Evolutionary conservation across 2,113 vertebrate species (phyloP).

Genomic region (Mungos mungo): DNA sequence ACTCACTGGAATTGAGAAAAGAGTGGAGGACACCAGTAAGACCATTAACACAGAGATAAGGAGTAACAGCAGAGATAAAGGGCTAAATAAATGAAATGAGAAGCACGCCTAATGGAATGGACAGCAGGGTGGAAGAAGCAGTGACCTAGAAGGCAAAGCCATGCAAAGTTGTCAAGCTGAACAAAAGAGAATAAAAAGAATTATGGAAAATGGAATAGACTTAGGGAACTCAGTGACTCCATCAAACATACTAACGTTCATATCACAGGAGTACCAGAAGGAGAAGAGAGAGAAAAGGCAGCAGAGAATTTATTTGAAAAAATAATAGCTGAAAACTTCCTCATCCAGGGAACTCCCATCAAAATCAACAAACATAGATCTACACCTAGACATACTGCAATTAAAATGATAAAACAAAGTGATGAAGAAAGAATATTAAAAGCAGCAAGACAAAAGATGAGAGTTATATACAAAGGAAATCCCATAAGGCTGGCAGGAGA

Average conservation of each 20-base stretch:
- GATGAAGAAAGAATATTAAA: neutral
- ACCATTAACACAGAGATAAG: neutral
- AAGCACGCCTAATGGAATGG: neutral
- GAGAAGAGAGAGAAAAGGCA: neutral
- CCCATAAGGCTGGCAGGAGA: neutral
- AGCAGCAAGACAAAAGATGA: neutral
- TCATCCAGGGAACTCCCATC: neutral
- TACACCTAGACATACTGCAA: neutral
- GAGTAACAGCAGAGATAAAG: neutral
- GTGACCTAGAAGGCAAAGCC: neutral
- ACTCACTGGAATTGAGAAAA: neutral
- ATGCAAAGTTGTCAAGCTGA: neutral
- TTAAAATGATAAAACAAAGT: neutral
- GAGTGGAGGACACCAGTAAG: neutral
- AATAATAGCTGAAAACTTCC: neutral
- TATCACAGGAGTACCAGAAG: neutral
- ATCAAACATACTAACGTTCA: neutral
- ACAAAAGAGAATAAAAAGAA: neutral
- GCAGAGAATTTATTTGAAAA: neutral
- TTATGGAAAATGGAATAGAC: neutral
- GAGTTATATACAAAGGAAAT: neutral
- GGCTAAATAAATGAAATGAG: neutral
- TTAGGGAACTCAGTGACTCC: neutral
- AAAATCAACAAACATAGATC: neutral
- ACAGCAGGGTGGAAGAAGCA: neutral